Conservation (phyloP, 2,113 vertebrate species). For the Neodon shergylaensis region DNA sequence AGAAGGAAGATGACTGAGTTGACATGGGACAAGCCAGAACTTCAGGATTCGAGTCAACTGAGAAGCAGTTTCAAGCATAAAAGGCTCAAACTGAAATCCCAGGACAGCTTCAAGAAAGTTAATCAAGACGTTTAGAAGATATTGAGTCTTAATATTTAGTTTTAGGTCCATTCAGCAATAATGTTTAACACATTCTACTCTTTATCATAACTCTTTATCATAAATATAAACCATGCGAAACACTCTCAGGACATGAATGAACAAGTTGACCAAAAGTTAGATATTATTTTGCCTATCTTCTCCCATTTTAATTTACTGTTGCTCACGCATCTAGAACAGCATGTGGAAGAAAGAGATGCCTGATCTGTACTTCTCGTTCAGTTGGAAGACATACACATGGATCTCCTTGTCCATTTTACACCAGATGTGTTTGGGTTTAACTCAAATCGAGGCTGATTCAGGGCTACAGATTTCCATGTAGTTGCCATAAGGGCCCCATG, state of each 20-base stretch:
- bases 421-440: neutral
- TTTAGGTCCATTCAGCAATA: constrained; percentile 31
- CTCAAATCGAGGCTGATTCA: neutral
- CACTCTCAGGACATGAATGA: neutral
- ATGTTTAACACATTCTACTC: neutral
- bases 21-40: neutral
- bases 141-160: constrained; percentile 22
- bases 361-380: neutral
- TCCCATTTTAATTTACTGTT: neutral
- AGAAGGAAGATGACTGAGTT: neutral
- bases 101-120: neutral
- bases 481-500: neutral
- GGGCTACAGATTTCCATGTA: neutral
- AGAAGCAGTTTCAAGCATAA: neutral
- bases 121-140: neutral
- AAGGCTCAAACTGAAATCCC: neutral
- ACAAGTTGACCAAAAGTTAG: constrained; percentile 15
- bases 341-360: neutral
- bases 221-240: constrained; percentile 22
- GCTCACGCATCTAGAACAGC: neutral
- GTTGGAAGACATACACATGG: neutral
- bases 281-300: neutral
- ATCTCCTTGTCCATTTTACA: neutral
- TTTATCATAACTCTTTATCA: neutral
- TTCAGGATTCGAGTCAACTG: neutral